phyloP scores from a whole-genome alignment of 2,888 invertebrate genomes.

The Chloromyia formosa region DNA sequence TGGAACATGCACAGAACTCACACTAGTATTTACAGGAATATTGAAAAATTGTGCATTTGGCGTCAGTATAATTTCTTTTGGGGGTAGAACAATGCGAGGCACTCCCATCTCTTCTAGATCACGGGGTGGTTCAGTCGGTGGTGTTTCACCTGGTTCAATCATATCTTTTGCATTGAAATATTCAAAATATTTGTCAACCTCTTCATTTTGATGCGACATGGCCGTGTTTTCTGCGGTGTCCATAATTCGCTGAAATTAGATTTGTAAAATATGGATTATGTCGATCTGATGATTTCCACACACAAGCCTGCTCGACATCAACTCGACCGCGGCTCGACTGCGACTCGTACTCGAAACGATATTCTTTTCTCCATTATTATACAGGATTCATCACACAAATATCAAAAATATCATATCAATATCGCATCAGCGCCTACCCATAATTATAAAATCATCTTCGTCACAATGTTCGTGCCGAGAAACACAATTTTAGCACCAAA shows the following conservation, averaged over 20 bases:
- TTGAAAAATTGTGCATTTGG: slow-evolving; percentile 81
- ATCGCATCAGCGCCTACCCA: no score
- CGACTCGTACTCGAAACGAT: no score
- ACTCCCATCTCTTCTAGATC: slow-evolving; percentile 68
- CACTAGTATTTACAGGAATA: slow-evolving; percentile 77
- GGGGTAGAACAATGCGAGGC: slow-evolving; percentile 67
- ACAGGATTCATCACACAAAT: no score
- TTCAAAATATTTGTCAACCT: slow-evolving; percentile 70
- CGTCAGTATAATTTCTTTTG: slow-evolving; percentile 72
- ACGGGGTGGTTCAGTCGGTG: slow-evolving; percentile 65
- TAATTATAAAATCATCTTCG: no score
- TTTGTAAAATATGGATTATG: no score
- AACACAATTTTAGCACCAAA: no score
- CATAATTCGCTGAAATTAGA: slow-evolving; percentile 78
- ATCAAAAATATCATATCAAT: no score
- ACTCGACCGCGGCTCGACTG: no score
- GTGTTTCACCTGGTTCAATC: slow-evolving; percentile 68
- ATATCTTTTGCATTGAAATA: slow-evolving; percentile 78
- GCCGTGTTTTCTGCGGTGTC: slow-evolving; percentile 88
- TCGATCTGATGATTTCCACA: no score
- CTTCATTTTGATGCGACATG: slow-evolving; percentile 68
- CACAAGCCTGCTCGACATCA: no score
- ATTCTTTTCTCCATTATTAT: no score
- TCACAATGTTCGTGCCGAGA: no score
- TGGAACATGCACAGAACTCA: slow-evolving; percentile 93